Percentiles rank a stretch among this genome's conserved stretches.
Conservation (phyloP, 2,888 invertebrate species). For the Acanthosepion lycidas region DNA sequence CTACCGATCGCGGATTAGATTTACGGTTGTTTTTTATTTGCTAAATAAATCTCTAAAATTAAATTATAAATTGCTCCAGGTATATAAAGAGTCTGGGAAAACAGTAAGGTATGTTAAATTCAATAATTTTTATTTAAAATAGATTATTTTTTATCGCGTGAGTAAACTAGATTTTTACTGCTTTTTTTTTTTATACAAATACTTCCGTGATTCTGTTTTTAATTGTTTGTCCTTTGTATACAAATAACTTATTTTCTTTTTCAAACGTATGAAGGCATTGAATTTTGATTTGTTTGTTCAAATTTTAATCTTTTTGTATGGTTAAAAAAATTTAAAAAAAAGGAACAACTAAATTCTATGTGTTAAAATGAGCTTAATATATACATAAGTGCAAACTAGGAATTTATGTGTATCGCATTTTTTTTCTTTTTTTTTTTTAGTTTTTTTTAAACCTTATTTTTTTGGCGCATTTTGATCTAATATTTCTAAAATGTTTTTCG, state of each 20-base stretch:
- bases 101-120: neutral
- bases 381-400: neutral
- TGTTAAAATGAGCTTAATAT: conserved; percentile 1
- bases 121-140: neutral
- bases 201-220: neutral
- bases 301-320: neutral
- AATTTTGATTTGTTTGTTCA: neutral
- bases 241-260: conserved; percentile 4
- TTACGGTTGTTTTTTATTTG: neutral
- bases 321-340: neutral
- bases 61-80: neutral
- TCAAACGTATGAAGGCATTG: conserved; percentile 12
- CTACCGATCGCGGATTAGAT: neutral
- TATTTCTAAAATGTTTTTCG: neutral
- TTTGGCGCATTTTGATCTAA: neutral
- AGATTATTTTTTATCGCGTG: neutral
- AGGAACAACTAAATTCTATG: neutral
- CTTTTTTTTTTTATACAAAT: neutral
- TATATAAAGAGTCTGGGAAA: neutral
- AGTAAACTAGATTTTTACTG: neutral
- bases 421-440: too few relatives aligned
- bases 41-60: neutral
- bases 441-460: neutral
- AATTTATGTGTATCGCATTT: neutral
- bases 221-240: neutral